Evolutionary conservation across 2,797 vertebrate species (phyloP).

Genomic region (Emydoidea blandingii): DNA sequence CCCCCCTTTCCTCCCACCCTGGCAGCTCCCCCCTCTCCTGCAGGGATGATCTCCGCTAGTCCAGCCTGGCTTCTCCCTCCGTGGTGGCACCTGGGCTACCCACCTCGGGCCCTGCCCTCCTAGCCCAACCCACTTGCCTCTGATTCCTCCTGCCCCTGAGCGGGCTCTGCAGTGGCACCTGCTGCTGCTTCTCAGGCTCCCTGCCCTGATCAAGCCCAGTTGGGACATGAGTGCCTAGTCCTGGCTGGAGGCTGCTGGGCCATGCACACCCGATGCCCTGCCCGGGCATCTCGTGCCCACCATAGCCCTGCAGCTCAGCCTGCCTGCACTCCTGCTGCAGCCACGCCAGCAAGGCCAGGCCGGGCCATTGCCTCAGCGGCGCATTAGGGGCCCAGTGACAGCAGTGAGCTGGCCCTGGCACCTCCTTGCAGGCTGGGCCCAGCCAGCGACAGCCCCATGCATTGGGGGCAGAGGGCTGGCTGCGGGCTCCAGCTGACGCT

Average conservation of each 20-base stretch:
- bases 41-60: background rate
- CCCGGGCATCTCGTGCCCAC: no score
- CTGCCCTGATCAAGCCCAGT: no score
- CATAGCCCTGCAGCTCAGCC: background rate
- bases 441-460: no score
- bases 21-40: background rate
- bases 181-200: no score
- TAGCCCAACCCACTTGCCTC: background rate
- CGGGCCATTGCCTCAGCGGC: background rate
- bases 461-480: background rate
- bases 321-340: no score
- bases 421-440: no score
- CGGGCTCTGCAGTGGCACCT: no score
- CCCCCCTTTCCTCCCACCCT: background rate
- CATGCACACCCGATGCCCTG: background rate
- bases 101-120: background rate
- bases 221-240: background rate
- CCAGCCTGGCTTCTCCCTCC: no score
- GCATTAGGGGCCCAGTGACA: no score
- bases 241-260: no score
- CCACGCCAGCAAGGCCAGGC: background rate
- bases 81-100: background rate
- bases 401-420: no score
- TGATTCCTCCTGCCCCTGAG: no score
- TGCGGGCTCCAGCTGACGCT: accelerated